These are phyloP conservation scores for Neodontobutis hainanensis DNA, from an alignment of 2,113 vertebrate species.

Conservation along the genomic window DNA sequence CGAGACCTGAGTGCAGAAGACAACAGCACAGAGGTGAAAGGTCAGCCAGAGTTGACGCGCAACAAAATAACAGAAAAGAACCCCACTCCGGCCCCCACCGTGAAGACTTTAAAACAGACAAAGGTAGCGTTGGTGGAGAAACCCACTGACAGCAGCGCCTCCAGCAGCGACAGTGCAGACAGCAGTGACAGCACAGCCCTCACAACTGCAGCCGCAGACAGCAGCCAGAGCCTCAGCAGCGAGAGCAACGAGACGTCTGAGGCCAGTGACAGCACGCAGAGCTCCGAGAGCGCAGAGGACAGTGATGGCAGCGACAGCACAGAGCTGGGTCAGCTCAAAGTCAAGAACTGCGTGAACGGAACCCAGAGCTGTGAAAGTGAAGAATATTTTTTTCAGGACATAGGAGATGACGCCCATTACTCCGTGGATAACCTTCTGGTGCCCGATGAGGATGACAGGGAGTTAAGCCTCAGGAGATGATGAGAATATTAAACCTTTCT, in stretches of 20 bases:
- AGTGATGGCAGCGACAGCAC: constrained; percentile 55
- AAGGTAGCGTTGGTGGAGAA: constrained; percentile 19
- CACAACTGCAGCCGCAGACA: constrained; percentile 7
- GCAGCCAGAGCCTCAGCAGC: constrained; percentile 45
- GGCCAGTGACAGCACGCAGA: constrained; percentile 39
- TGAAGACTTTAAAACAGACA: not conserved
- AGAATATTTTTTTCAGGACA: constrained; percentile 63
- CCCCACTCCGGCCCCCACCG: not conserved
- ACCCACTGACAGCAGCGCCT: constrained; percentile 33
- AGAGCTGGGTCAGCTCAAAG: constrained; percentile 31
- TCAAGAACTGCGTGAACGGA: constrained; percentile 53
- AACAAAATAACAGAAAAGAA: constrained; percentile 16
- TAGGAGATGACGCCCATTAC: constrained; percentile 68
- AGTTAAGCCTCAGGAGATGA: constrained; percentile 67
- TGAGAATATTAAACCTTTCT: constrained; percentile 14
- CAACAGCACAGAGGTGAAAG: constrained; percentile 49
- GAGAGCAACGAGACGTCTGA: constrained; percentile 49
- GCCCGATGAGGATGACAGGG: constrained; percentile 64
- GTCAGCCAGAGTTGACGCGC: constrained; percentile 16
- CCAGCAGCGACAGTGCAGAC: constrained; percentile 44
- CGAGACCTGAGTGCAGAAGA: constrained; percentile 51
- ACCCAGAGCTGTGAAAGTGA: constrained; percentile 72
- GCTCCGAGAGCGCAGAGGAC: constrained; percentile 53
- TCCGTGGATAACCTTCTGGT: constrained; percentile 58
- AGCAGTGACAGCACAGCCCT: constrained; percentile 4